Conservation (phyloP, 2,888 invertebrate genomes). For the Galeruca laticollis region DNA sequence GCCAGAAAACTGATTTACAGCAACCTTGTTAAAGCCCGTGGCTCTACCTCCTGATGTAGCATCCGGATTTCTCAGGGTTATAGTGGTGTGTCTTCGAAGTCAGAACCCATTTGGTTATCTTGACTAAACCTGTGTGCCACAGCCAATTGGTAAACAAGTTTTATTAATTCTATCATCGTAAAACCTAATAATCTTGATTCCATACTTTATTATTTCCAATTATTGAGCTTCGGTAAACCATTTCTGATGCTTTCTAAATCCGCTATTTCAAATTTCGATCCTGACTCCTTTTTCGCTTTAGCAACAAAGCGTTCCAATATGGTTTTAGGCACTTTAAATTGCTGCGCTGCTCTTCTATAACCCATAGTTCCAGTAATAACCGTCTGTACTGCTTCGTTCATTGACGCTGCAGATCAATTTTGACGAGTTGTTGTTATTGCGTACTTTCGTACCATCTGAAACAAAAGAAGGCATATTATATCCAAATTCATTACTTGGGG, state of each 20-base stretch:
- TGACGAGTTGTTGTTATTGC: constrained; percentile 18
- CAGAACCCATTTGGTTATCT: constrained; percentile 70
- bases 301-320: constrained; percentile 29
- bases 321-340: too few relatives aligned
- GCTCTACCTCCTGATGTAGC: constrained; percentile 52
- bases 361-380: too few relatives aligned
- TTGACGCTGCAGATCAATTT: constrained; percentile 17
- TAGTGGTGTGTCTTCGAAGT: constrained; percentile 66
- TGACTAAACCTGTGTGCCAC: constrained; percentile 68
- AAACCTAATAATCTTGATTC: constrained; percentile 46
- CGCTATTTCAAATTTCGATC: too few relatives aligned
- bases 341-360: constrained; percentile 23
- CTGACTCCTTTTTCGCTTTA: too few relatives aligned
- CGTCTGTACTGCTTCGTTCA: constrained; percentile 26
- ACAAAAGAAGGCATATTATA: too few relatives aligned
- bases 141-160: constrained; percentile 69
- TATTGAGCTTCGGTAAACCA: too few relatives aligned
- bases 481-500: too few relatives aligned
- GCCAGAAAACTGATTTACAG: constrained; percentile 34
- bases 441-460: constrained; percentile 29
- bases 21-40: constrained; percentile 57
- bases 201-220: constrained; percentile 43
- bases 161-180: constrained; percentile 62
- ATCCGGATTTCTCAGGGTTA: too few relatives aligned
- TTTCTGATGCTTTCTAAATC: background rate